Evolutionary conservation across 2,113 vertebrate species (phyloP), one percentile per base, ranked within the genome.

Genomic region (Triplophysa dalaica): DNA sequence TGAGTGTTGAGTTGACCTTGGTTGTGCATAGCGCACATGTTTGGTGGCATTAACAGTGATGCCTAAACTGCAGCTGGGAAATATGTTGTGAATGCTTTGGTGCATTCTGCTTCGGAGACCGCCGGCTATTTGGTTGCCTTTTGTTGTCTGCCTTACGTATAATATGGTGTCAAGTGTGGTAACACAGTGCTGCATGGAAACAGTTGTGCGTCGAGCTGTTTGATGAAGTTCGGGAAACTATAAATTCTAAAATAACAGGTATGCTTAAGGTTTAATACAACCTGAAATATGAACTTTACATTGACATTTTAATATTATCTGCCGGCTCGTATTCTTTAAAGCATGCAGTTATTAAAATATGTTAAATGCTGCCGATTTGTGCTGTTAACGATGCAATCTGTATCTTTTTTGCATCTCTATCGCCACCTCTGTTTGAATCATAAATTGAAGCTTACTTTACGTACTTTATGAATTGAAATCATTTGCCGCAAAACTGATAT

Each of bases 1-100:
- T 48, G 29, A 80, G 26, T n/a, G 38, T 8, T 1, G 9, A 22
- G 60, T 73, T 21, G 33, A 80, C 83, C 70, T 82, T 77, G 72
- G 41, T 52, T 29, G 43, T 74, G 62, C 67, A 66, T 74, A 70
- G 62, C 52, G 21, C 41, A n/a, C 45, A 11, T 26, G 52, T 67
- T 79, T 79, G 45, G 19, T 38, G 67, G 72, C 45, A 45, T 61
- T 75, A 70, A 66, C 77, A 29, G 67, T 29, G 69, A 79, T 54
- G 22, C 65, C 19, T 38, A 16, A 66, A 77, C 14, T 62, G 21
- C 75, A 54, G 61, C 75, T 77, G 75, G 43, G 75, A 77, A 77
- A 77, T 77, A 77, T 77, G 70, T 63, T 64, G 60, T 21, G 76
- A 70, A 80, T 52, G 77, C 66, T 68, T 70, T 70, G 61, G 70